phyloP scores from a whole-genome alignment of 1,140 invertebrate genomes.

The Drosophila micromelanica region DNA sequence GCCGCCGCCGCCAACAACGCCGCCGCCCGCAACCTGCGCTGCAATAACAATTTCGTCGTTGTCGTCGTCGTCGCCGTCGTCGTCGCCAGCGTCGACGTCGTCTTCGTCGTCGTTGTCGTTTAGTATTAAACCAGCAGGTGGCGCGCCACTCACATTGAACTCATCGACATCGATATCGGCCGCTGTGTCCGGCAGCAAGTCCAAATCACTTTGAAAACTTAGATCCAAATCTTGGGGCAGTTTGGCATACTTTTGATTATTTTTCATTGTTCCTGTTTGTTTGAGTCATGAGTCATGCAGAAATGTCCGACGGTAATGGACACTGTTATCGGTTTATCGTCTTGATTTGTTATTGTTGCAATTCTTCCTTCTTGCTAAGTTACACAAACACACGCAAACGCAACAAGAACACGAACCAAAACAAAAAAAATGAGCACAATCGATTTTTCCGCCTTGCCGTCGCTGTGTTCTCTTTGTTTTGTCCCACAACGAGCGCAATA shows the following conservation, averaged over 20 bases:
- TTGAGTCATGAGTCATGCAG: conserved; percentile 52
- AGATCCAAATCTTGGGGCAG: conserved; percentile 83
- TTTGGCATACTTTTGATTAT: conserved; percentile 81
- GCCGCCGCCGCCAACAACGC: conserved; percentile 19
- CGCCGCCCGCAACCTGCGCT: conserved; percentile 41
- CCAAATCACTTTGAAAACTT: conserved; percentile 79
- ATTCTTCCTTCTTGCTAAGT: conserved; percentile 4
- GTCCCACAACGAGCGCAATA: conserved; percentile 39
- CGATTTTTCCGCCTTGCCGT: conserved; percentile 71
- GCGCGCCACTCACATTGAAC: conserved; percentile 60
- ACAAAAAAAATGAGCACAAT: conserved; percentile 77
- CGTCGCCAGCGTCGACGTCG: conserved; percentile 19
- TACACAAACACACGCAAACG: conserved; percentile 9
- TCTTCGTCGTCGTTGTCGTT: conserved; percentile 52
- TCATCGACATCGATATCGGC: conserved; percentile 68
- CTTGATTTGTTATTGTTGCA: conserved; percentile 38
- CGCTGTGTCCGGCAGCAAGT: conserved; percentile 74
- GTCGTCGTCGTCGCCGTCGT: conserved; percentile 40
- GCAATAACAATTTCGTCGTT: conserved; percentile 74
- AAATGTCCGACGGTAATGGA: conserved; percentile 25
- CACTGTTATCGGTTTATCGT: conserved; percentile 39
- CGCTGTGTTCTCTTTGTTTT: conserved; percentile 30
- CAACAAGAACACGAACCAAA: conserved; percentile 57
- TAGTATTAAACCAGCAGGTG: conserved; percentile 54
- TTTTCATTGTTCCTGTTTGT: conserved; percentile 77